These are phyloP conservation scores for Heteropelma amictum DNA, from an alignment of 2,888 invertebrate species.

Conservation along the genomic window DNA sequence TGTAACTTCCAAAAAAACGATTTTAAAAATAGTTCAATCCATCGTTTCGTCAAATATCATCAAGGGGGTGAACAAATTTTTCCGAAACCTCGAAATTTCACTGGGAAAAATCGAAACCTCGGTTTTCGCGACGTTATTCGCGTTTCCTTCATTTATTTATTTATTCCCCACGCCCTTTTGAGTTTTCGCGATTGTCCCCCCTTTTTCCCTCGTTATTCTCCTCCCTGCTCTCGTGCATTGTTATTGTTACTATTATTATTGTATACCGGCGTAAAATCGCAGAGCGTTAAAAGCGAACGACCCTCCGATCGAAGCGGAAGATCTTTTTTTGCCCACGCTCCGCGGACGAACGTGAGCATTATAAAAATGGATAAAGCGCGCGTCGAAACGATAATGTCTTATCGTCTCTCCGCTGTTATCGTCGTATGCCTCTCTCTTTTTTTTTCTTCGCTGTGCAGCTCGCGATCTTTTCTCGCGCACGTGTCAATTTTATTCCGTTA, in stretches of 20 bases:
- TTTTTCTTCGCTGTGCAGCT: slow-evolving; percentile 13
- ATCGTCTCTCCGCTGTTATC: slow-evolving; percentile 43
- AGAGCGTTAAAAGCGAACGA: slow-evolving; percentile 25
- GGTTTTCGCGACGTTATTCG: no score
- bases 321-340: slow-evolving; percentile 40
- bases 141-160: no score
- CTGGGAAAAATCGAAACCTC: no score
- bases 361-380: slow-evolving; percentile 27
- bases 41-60: no score
- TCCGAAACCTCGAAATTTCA: no score
- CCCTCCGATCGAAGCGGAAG: slow-evolving; percentile 18
- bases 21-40: no score
- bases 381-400: slow-evolving; percentile 27
- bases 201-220: no score
- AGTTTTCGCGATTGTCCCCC: no score
- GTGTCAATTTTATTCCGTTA: background rate
- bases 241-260: background rate
- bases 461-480: background rate
- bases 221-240: background rate
- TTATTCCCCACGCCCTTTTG: no score
- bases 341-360: slow-evolving; percentile 45
- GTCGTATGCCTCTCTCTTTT: background rate
- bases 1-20: no score
- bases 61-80: no score
- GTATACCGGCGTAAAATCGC: background rate